Evolutionary conservation across 2,888 invertebrate genomes (phyloP).

Genomic region (Himalopsyche anomala): DNA sequence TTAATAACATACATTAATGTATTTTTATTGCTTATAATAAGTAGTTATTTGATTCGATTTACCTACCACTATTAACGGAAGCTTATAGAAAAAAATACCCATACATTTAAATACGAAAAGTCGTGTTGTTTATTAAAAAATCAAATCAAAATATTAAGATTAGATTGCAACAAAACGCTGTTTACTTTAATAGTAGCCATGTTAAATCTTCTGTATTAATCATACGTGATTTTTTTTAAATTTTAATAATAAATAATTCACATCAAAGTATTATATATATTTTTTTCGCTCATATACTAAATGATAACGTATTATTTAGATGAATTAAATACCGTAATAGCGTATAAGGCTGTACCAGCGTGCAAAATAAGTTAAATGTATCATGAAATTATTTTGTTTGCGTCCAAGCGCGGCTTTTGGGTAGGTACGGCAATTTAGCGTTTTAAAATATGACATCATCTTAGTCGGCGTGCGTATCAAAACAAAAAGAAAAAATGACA

Average conservation of each 20-base stretch:
- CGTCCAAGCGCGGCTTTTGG: neutral
- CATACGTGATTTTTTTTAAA: neutral
- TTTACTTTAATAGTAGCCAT: neutral
- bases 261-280: neutral
- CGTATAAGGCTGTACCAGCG: slow-evolving; percentile 27
- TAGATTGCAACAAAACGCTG: neutral
- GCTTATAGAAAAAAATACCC: too few relatives aligned
- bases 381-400: slow-evolving; percentile 1
- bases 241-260: neutral
- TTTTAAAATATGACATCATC: slow-evolving; percentile 21
- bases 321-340: slow-evolving; percentile 34
- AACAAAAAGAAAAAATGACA: neutral
- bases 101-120: too few relatives aligned
- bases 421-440: slow-evolving; percentile 17
- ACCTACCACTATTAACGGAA: too few relatives aligned
- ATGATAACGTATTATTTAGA: slow-evolving; percentile 11
- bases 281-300: neutral
- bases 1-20: too few relatives aligned
- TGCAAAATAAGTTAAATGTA: slow-evolving; percentile 17
- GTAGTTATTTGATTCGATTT: too few relatives aligned
- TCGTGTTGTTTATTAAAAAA: too few relatives aligned
- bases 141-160: neutral
- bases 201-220: neutral
- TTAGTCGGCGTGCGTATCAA: neutral
- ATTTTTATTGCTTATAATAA: too few relatives aligned